Percentiles rank a stretch among this genome's conserved stretches.
These are phyloP conservation scores for Globodera ellingtonae DNA, from an alignment of 1,140 invertebrate genomes.

Conservation along the genomic window DNA sequence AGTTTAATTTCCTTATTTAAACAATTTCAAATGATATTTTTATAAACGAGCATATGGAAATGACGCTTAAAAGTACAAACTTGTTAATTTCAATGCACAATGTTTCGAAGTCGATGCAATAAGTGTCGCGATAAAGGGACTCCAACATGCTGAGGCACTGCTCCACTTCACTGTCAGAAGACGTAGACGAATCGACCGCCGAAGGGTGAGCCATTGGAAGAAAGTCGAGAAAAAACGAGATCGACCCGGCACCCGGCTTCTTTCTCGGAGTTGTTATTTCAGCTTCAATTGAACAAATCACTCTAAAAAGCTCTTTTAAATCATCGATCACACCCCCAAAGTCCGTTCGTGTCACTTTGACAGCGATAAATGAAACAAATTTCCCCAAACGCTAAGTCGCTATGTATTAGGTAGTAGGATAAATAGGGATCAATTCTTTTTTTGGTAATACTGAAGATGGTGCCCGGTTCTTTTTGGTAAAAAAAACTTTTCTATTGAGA, in stretches of 20 bases:
- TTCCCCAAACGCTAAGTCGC: too few species aligned
- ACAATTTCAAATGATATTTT: neutral
- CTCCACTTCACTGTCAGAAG: slow-evolving; percentile 70
- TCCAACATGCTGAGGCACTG: slow-evolving; percentile 82
- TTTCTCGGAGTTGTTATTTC: slow-evolving; percentile 81
- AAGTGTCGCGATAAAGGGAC: slow-evolving; percentile 80
- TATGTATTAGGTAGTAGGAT: too few species aligned
- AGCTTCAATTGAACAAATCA: slow-evolving; percentile 82
- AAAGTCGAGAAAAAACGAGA: slow-evolving; percentile 83
- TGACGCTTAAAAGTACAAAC: slow-evolving; percentile 48
- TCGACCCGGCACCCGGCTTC: slow-evolving; percentile 82
- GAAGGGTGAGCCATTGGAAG: slow-evolving; percentile 77
- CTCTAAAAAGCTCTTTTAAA: slow-evolving; percentile 68
- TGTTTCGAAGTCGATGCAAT: slow-evolving; percentile 87
- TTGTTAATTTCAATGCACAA: slow-evolving; percentile 85
- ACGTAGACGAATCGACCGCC: slow-evolving; percentile 25
- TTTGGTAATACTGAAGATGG: too few species aligned
- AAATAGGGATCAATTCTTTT: too few species aligned
- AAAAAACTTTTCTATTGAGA: too few species aligned
- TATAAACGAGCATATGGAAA: neutral
- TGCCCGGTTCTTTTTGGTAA: too few species aligned
- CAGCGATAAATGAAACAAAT: too few species aligned
- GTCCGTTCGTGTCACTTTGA: too few species aligned
- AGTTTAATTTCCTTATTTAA: too few species aligned
- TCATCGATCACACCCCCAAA: too few species aligned